These are phyloP conservation scores for Probaryconus sp. DNA, from an alignment of 1,140 invertebrate genomes.

Conservation along the genomic window DNA sequence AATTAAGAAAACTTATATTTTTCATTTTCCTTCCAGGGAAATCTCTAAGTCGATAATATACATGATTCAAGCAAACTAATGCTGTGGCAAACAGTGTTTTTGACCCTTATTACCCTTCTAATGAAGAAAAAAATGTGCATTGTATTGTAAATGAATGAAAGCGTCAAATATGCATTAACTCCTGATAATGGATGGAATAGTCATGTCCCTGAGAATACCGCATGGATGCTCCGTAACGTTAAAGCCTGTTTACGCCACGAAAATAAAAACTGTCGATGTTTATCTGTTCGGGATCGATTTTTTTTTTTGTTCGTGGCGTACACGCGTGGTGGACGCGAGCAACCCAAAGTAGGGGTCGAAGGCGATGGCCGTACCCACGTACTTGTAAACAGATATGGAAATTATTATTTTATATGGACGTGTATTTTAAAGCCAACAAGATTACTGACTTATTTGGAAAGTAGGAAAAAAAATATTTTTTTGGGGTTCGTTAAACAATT, in stretches of 20 bases:
- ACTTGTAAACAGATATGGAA: no score
- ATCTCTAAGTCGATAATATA: no score
- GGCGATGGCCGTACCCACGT: conserved; percentile 79
- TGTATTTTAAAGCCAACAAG: no score
- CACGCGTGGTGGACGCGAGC: conserved; percentile 5
- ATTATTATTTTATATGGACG: no score
- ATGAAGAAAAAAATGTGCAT: conserved; percentile 19
- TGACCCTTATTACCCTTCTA: background rate
- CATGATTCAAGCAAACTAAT: no score
- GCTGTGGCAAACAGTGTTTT: background rate
- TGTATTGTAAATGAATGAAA: conserved; percentile 21
- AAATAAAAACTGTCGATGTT: background rate
- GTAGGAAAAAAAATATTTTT: no score
- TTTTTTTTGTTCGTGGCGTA: conserved; percentile 30
- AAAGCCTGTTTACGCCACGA: conserved; percentile 28
- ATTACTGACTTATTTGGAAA: no score
- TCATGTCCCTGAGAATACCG: conserved; percentile 73
- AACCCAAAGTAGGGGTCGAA: conserved; percentile 16
- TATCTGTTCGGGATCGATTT: background rate
- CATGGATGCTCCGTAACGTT: conserved; percentile 15
- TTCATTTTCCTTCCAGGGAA: no score
- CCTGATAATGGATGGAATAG: conserved; percentile 64
- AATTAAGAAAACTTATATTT: no score
- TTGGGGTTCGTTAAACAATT: no score
- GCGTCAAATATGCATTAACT: background rate